These are phyloP conservation scores for Pammene fasciana DNA, from an alignment of 2,888 invertebrate species.

Conservation along the genomic window DNA sequence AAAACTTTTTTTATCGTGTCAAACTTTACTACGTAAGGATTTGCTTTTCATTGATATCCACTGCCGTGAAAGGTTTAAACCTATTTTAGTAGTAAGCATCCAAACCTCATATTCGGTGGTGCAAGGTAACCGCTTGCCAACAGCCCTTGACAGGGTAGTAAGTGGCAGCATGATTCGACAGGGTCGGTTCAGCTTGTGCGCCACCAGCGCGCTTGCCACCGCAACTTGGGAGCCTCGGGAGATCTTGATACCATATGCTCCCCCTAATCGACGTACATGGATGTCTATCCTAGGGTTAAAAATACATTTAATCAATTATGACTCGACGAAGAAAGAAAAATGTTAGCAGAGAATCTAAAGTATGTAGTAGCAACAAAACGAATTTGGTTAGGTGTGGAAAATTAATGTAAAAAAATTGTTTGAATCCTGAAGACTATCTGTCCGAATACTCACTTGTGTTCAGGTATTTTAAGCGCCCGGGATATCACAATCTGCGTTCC, in stretches of 20 bases:
- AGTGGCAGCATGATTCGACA: slow-evolving; percentile 84
- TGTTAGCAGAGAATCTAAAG: too few relatives aligned
- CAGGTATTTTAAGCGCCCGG: slow-evolving; percentile 77
- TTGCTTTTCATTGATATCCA: too few relatives aligned
- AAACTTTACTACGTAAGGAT: too few relatives aligned
- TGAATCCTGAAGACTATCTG: too few relatives aligned
- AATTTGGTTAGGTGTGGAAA: too few relatives aligned
- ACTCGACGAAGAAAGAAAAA: too few relatives aligned
- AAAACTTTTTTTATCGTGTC: too few relatives aligned
- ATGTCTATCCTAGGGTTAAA: slow-evolving; percentile 85
- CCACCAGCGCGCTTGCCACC: slow-evolving; percentile 84
- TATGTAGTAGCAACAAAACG: too few relatives aligned
- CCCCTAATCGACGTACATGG: slow-evolving; percentile 86
- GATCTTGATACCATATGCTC: slow-evolving; percentile 88
- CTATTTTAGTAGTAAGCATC: not conserved
- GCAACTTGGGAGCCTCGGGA: slow-evolving; percentile 77
- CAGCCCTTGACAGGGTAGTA: slow-evolving; percentile 79
- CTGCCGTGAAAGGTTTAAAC: not conserved
- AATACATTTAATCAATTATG: too few relatives aligned
- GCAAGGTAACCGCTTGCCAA: slow-evolving; percentile 72
- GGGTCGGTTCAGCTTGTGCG: slow-evolving; percentile 79
- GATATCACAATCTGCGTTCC: slow-evolving; percentile 81
- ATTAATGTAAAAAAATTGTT: too few relatives aligned
- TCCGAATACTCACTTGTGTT: slow-evolving; percentile 65
- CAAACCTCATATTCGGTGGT: slow-evolving; percentile 67